These are phyloP conservation scores for Hippopotamyrus pictus DNA, from an alignment of 2,797 vertebrate genomes.

Conservation along the genomic window DNA sequence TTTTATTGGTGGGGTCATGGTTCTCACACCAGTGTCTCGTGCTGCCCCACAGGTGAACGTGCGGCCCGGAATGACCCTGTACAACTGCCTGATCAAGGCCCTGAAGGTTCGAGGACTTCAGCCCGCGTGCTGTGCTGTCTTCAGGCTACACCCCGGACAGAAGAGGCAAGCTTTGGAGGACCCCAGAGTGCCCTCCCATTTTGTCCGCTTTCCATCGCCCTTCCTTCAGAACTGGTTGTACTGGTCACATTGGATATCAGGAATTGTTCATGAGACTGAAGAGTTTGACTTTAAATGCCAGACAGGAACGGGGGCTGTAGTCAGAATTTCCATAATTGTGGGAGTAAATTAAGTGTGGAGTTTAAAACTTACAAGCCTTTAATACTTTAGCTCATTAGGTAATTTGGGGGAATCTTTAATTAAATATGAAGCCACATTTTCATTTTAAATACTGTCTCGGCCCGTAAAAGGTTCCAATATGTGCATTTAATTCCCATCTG, in stretches of 20 bases:
- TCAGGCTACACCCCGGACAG: slow-evolving; percentile 68
- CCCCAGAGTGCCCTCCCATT: neutral
- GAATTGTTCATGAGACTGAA: neutral
- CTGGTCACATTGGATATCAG: neutral
- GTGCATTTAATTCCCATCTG: neutral
- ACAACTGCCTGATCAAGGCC: slow-evolving; percentile 78
- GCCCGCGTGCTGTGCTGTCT: slow-evolving; percentile 79
- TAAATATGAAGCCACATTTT: neutral
- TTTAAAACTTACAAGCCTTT: neutral
- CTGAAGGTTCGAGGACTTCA: slow-evolving; percentile 79
- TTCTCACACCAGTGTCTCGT: neutral
- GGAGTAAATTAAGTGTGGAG: neutral
- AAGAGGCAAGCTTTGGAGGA: slow-evolving; percentile 58
- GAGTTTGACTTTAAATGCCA: neutral
- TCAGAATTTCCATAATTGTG: neutral
- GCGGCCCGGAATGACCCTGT: slow-evolving; percentile 74
- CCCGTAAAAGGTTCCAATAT: neutral
- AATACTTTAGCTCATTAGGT: neutral
- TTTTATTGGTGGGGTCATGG: neutral
- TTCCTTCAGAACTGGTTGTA: neutral
- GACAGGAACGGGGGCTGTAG: neutral
- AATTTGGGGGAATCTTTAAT: neutral
- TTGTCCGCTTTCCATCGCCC: neutral
- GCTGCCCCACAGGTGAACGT: slow-evolving; percentile 65
- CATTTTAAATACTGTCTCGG: neutral